Evolutionary conservation across 2,888 invertebrate species (phyloP), one percentile per base, ranked within the genome.

Genomic region (Anorthoa munda): DNA sequence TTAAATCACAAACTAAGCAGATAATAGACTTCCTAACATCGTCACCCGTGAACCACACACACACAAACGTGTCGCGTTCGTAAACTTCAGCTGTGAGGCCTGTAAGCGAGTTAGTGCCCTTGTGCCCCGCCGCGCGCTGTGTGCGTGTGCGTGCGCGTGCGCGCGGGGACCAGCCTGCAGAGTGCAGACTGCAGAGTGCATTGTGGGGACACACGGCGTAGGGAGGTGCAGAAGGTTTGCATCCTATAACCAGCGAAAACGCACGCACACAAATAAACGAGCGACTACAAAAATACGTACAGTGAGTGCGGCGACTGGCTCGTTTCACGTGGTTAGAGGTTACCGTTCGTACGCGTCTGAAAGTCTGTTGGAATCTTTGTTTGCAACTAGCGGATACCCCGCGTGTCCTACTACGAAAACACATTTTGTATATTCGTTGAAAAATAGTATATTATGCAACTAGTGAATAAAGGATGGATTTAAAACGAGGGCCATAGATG

Each of bases 111-210:
- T 51, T 56, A 51, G 60, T 51, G 18, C 31, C 13, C 55, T 23
- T 4, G 13, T 31, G 46, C 4, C 48, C 15, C 21, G 15, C 21
- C 7, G 15, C 23, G 50, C 1, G 15, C 21, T 18, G 23, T 26
- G 61, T 31, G 26, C n/a, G 7, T 17, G 23, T 15, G 18, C n/a
- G 69, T 63, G 61, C 58, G 72, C 50, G 69, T 45, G 61, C 3
- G 13, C 51, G 9, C n/a, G 46, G n/a, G 4, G 12, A 60, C 46
- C n/a, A 12, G 2, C 12, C 13, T 46, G 23, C 7, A 12, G 3
- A 66, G n/a, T 39, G 23, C 4, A 18, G 23, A n/a, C 13, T 46
- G 23, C 7, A 12, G 3, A 66, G n/a, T 39, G 23, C 4, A 18
- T 18, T 50, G n/a, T 69, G 26, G n/a, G 60, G 13, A 0, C 58